Evolutionary conservation across 2,888 invertebrate species (phyloP).

Genomic region (Neoitamus cyanurus): DNA sequence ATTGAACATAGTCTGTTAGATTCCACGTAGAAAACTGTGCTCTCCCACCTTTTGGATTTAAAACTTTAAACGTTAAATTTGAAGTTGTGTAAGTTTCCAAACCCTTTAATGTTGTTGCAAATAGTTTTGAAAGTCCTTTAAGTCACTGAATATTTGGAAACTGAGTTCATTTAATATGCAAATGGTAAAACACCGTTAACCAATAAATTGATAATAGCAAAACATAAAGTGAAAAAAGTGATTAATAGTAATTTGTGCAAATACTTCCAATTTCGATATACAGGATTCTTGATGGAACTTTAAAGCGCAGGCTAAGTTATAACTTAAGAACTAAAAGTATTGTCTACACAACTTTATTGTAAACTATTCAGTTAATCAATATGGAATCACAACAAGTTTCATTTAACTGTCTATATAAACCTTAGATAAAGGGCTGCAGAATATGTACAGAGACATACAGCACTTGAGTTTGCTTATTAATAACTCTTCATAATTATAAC

Average conservation of each 20-base stretch:
- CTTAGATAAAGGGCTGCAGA: no score
- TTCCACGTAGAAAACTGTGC: not conserved
- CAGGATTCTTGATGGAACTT: not conserved
- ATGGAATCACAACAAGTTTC: no score
- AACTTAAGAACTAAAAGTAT: not conserved
- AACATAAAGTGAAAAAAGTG: not conserved
- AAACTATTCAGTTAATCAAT: no score
- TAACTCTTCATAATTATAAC: no score
- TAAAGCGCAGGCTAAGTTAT: not conserved
- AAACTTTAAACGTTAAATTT: not conserved
- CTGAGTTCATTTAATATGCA: no score
- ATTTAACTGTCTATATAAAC: no score
- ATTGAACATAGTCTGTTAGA: not conserved
- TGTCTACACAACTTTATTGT: no score
- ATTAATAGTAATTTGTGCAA: not conserved
- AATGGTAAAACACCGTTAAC: not conserved
- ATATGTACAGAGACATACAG: no score
- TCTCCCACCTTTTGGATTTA: not conserved
- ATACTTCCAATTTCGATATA: not conserved
- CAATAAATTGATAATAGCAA: not conserved
- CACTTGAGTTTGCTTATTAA: no score
- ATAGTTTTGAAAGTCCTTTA: no score
- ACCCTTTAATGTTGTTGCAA: not conserved
- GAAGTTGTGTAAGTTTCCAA: not conserved
- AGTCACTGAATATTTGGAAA: no score